Evolutionary conservation across 2,888 invertebrate genomes (phyloP).

Genomic region (Malacosoma neustria): DNA sequence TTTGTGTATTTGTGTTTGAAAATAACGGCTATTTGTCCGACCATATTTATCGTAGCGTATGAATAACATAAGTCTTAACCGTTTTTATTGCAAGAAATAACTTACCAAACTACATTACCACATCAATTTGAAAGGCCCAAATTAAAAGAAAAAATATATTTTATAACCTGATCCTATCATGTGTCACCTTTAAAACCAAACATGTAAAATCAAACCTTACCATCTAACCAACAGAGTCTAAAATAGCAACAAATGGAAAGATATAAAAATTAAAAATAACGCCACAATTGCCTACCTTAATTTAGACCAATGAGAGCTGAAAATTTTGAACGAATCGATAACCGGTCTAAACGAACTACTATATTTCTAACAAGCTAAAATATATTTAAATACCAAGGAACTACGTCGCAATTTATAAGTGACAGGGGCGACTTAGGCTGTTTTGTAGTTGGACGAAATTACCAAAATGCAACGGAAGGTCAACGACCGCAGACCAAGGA

Average conservation of each 20-base stretch:
- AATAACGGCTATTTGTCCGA: too few relatives aligned
- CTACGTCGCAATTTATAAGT: background rate
- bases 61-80: background rate
- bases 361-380: background rate
- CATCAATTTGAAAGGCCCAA: background rate
- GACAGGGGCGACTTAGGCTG: conserved; percentile 24
- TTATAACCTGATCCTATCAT: background rate
- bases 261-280: background rate
- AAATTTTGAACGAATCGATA: conserved; percentile 13
- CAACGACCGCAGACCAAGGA: conserved; percentile 67
- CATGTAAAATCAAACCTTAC: background rate
- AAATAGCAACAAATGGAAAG: background rate
- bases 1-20: too few relatives aligned
- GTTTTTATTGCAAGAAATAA: background rate
- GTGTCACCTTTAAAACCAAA: background rate
- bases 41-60: too few relatives aligned
- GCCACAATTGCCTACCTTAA: conserved; percentile 31
- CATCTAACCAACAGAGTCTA: background rate
- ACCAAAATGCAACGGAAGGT: conserved; percentile 74
- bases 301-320: conserved; percentile 28
- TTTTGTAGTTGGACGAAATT: conserved; percentile 45
- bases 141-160: conserved; percentile 1
- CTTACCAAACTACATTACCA: background rate
- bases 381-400: background rate
- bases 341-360: background rate